phyloP scores from a whole-genome alignment of 1,140 invertebrate genomes.

The Brachionus paranguensis region DNA sequence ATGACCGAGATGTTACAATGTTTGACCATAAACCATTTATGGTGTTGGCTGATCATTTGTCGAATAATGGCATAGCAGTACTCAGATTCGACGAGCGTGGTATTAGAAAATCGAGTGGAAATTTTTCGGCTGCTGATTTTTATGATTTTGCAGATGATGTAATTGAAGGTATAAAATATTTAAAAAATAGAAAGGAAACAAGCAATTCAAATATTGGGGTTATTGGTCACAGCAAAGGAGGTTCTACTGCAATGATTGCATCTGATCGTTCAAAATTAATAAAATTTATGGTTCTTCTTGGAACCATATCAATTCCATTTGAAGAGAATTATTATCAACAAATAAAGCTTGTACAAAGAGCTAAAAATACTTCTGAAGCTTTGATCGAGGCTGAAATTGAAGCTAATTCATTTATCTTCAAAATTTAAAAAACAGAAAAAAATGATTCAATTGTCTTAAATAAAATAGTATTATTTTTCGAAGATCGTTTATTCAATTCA shows the following conservation, averaged over 20 bases:
- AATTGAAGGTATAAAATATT: not conserved
- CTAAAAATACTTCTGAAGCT: not conserved
- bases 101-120: not conserved
- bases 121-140: not conserved
- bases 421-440: no score
- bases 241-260: not conserved
- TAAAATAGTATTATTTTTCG: no score
- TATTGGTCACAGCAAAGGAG: not conserved
- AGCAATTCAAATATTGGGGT: not conserved
- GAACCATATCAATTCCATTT: not conserved
- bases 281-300: not conserved
- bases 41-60: not conserved
- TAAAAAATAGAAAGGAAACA: not conserved
- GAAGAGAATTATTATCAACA: not conserved
- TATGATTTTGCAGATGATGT: not conserved
- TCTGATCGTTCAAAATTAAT: not conserved
- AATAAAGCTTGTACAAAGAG: not conserved
- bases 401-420: not conserved
- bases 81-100: not conserved
- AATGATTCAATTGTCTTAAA: no score
- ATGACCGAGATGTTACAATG: not conserved
- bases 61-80: not conserved
- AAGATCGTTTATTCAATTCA: no score
- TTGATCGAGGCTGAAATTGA: not conserved
- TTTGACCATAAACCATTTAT: not conserved